Conservation (phyloP, 2,113 vertebrate genomes). For the Burhinus bistriatus region DNA sequence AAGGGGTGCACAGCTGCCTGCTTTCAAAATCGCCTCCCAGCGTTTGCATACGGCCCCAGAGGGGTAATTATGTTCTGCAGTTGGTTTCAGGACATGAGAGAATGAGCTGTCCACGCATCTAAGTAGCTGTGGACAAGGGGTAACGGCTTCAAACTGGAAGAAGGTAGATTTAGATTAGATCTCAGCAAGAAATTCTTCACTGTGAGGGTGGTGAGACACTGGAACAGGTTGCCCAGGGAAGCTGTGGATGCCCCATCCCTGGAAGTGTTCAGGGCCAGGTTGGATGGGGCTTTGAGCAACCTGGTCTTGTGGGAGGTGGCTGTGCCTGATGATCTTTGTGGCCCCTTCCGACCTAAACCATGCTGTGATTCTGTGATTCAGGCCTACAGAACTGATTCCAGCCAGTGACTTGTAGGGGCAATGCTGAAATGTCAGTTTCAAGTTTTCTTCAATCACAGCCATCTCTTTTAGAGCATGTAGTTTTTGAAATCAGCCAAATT, state of each 20-base stretch:
- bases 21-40: rapidly evolving
- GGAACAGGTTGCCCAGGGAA: not conserved
- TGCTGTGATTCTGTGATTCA: not conserved
- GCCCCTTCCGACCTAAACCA: not conserved
- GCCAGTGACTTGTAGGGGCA: not conserved
- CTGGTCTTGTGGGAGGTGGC: not conserved
- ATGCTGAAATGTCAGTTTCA: rapidly evolving
- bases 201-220: not conserved
- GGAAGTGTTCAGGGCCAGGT: not conserved
- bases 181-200: not conserved
- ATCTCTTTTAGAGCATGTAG: rapidly evolving
- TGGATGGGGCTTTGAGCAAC: not conserved
- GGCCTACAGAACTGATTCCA: rapidly evolving
- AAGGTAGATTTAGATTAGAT: not conserved
- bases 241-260: not conserved
- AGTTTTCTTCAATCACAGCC: not conserved
- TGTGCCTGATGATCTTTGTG: not conserved
- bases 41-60: not conserved
- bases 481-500: not conserved
- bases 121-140: not conserved
- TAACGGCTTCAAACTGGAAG: not conserved
- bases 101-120: rapidly evolving
- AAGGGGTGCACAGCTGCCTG: not conserved
- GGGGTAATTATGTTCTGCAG: rapidly evolving
- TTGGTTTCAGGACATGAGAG: rapidly evolving